Evolutionary conservation across 2,113 vertebrate genomes (phyloP), one percentile per base, ranked within the genome.

Genomic region (Stegastes partitus): DNA sequence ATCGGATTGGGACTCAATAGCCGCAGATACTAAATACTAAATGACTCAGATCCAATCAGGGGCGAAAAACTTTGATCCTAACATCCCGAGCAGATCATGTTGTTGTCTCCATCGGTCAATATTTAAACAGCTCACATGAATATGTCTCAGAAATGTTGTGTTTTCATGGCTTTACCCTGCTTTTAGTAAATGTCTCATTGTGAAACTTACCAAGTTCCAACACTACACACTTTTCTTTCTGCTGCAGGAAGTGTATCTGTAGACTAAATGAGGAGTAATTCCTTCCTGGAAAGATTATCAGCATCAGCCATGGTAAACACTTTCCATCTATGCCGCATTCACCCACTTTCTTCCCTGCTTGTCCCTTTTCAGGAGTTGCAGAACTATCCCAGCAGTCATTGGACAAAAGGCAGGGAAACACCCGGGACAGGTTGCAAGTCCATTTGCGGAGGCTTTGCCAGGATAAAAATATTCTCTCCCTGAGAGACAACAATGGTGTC

Each of bases 401-500:
- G 22, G n/a, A 67, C 53, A 25, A 70, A 63, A 58, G 23, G 58
- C 45, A 22, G 51, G 63, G 58, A 79, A 86, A 55, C 68, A 49
- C 87, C 63, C 55, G 16, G 62, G 42, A 25, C 28, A 78, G 62
- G 74, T 68, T 57, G 51, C 49, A 58, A 16, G 23, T 61, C 47
- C 67, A 53, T 82, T 70, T 74, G 54, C 58, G 23, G 53, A 11
- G 19, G 14, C 39, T 50, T 76, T 55, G 44, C 70, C 49, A 53
- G 68, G 55, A 67, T 56, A 59, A 55, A 83, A 89, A 79, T 80
- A 76, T 58, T 23, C 25, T 47, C 18, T 1, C 11, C 34, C 25
- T 23, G 54, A 61, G 22, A 81, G 77, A 81, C 77, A 79, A 84
- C 73, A 88, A 77, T 71, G 56, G 10, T 2, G 65, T 54, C 58